Percentiles rank a stretch among this genome's conserved stretches.
These are phyloP conservation scores for Meandrusa payeni DNA, from an alignment of 2,888 invertebrate genomes.

Conservation along the genomic window DNA sequence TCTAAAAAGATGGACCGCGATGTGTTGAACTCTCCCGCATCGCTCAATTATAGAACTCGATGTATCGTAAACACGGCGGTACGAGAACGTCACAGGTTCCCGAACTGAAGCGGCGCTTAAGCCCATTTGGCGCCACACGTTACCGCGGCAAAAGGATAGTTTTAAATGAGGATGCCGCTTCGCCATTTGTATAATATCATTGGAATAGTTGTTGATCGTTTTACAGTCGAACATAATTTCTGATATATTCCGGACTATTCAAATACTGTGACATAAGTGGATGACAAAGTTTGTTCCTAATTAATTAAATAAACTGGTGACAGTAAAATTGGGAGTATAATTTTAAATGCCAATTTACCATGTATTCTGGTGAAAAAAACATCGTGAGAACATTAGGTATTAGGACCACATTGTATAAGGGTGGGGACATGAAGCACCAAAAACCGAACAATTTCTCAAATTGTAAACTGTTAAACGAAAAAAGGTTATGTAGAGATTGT, in stretches of 20 bases:
- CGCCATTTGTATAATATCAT: constrained; percentile 55
- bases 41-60: constrained; percentile 78
- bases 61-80: constrained; percentile 59
- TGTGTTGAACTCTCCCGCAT: constrained; percentile 80
- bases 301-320: too few relatives aligned
- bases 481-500: background rate
- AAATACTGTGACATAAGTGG: too few relatives aligned
- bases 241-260: too few relatives aligned
- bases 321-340: too few relatives aligned
- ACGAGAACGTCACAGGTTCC: constrained; percentile 52
- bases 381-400: too few relatives aligned
- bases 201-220: background rate
- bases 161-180: constrained; percentile 47
- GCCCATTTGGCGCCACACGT: constrained; percentile 41
- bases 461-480: background rate
- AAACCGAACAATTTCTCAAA: too few relatives aligned
- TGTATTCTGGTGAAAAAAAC: too few relatives aligned
- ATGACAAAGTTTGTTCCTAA: too few relatives aligned
- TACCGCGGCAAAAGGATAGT: constrained; percentile 43
- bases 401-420: too few relatives aligned
- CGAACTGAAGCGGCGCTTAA: constrained; percentile 42
- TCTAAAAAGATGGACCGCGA: constrained; percentile 80
- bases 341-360: too few relatives aligned
- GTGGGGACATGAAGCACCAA: too few relatives aligned
- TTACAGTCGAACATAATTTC: background rate